Base-by-base conservation (phyloP, 2,888 invertebrate genomes). In the Eristalis arbustorum region DNA sequence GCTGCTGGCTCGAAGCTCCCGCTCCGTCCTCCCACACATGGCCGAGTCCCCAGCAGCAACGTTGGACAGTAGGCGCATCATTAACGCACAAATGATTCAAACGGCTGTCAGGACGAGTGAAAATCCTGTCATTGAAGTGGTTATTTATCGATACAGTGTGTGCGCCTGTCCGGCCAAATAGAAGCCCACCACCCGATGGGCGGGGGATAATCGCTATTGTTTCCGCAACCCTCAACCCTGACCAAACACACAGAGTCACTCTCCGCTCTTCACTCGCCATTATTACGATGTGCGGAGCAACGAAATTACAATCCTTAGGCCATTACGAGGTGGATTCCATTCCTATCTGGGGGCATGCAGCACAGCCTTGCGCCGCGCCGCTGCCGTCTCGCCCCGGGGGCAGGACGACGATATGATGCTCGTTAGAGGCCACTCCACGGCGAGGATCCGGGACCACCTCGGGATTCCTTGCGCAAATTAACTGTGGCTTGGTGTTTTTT, bases 91-190 rank as follows among this genome's bases (percentile, higher is more conserved):
- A 81, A 75, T 59, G 71, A 72, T 82, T 82, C 77, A 72, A 72
- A 72, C 49, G 69, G 62, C 75, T 82, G 77, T 83, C 83, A 83
- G 42, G 25, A 57, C 59, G 49, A 83, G 77, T 83, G 72, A 73
- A 66, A 73, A 75, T 83, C 77, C 77, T 72, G 83, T 73, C 83
- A 77, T 77, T 72, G 72, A 77, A 83, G 72, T 71, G 76, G 57
- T 77, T 77, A 72, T 72, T 72, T 82, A 68, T 71, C 69, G 75
- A 72, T 63, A 72, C 62, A 37, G 18, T 49, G 49, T 22, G 18
- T 69, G 40, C 23, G 18, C 8, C 11, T 28, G 71, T 40, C 59
- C 71, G 11, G 49, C 18, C 49, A 18, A 49, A 49, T 49, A 49
- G 49, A 49, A 49, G 1, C 49, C 18, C 5, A 2, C 49, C 49